phyloP scores from a whole-genome alignment of 2,113 vertebrate species.

The Sisor rabdophorus region DNA sequence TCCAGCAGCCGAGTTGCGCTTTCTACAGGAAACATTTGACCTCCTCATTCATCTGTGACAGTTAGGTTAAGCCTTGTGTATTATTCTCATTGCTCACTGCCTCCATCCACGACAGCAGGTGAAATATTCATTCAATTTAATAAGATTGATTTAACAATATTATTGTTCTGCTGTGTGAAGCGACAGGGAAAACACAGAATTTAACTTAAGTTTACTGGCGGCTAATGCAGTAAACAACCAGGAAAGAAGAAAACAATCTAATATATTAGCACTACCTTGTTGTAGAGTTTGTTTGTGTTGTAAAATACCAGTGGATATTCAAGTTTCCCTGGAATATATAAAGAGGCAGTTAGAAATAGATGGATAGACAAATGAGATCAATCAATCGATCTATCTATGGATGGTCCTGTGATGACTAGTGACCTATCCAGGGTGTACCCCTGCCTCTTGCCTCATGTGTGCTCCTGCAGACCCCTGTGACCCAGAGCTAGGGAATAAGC shows the following conservation, averaged over 20 bases:
- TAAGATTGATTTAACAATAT: not conserved
- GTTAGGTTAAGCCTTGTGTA: not conserved
- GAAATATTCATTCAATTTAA: not conserved
- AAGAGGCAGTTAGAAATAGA: too few species aligned
- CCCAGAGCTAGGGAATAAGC: too few species aligned
- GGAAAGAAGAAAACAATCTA: not conserved
- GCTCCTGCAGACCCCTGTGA: too few species aligned
- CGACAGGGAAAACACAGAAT: not conserved
- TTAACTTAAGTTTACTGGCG: not conserved
- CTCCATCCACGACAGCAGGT: not conserved
- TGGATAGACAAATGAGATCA: too few species aligned
- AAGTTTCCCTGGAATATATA: too few species aligned
- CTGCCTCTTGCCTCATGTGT: too few species aligned
- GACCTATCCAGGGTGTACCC: too few species aligned
- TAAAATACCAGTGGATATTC: not conserved
- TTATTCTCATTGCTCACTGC: not conserved
- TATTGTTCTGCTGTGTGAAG: not conserved
- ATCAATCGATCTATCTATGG: too few species aligned
- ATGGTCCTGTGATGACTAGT: too few species aligned
- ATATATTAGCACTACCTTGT: not conserved
- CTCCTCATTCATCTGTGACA: not conserved
- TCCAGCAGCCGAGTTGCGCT: not conserved
- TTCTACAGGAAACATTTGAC: not conserved
- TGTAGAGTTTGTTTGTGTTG: not conserved
- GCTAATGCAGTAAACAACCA: not conserved